A percentile compares a stretch with the other conserved stretches of the same genome.
phyloP scores from a whole-genome alignment of 2,113 vertebrate genomes.

The Nothobranchius furzeri region DNA sequence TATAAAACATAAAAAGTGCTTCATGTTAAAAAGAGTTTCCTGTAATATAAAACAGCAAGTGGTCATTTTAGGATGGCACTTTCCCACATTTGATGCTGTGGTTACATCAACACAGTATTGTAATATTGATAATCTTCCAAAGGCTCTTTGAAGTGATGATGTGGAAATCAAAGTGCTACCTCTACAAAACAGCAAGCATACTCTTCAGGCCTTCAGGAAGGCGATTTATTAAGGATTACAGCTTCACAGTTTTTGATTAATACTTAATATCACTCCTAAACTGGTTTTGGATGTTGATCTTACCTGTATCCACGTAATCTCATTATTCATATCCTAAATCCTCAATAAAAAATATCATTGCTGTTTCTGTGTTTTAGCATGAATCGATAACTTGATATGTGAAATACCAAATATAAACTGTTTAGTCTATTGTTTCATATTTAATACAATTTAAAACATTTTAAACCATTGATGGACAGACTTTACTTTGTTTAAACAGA shows the following conservation, averaged over 20 bases:
- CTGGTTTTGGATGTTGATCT: neutral
- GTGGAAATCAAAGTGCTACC: neutral
- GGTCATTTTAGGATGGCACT: too few relatives aligned
- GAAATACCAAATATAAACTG: neutral
- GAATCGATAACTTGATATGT: neutral
- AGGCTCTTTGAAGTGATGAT: too few relatives aligned
- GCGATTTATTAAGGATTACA: neutral
- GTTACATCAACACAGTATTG: too few relatives aligned
- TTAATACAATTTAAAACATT: conserved; percentile 28
- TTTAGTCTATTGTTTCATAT: conserved; percentile 1
- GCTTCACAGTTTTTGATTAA: too few relatives aligned
- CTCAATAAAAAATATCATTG: neutral
- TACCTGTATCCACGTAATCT: conserved; percentile 11
- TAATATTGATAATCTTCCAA: too few relatives aligned
- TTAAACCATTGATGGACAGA: conserved; percentile 15
- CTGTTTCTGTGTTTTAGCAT: neutral
- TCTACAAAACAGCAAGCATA: neutral
- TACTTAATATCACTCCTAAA: neutral
- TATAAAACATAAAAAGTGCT: too few relatives aligned
- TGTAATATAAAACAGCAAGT: too few relatives aligned
- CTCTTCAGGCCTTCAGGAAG: neutral
- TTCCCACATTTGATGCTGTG: too few relatives aligned
- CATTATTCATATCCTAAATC: conserved; percentile 4
- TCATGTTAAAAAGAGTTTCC: too few relatives aligned
- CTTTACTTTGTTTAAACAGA: conserved; percentile 19